Evolutionary conservation across 2,888 invertebrate genomes (phyloP).

Genomic region (Cheilosia soror): DNA sequence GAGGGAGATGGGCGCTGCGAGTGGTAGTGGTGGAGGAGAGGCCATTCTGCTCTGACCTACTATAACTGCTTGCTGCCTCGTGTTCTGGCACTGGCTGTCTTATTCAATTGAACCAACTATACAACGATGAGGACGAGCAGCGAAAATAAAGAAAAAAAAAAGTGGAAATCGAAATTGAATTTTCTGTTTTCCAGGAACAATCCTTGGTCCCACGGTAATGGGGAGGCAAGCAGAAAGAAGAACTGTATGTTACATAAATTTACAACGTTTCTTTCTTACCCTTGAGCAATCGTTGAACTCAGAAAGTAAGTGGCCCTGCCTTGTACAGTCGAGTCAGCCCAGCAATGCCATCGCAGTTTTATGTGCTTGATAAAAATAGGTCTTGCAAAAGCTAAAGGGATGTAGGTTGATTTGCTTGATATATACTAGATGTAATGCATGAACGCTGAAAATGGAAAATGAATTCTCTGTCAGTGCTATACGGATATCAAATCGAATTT

Average conservation of each 20-base stretch:
- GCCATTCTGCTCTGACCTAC: slow-evolving; percentile 43
- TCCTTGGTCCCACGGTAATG: not conserved
- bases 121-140: slow-evolving; percentile 30
- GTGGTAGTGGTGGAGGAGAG: no score
- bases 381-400: no score
- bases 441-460: no score
- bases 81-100: slow-evolving; percentile 24
- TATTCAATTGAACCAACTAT: slow-evolving; percentile 57
- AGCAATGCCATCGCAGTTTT: slow-evolving; percentile 2
- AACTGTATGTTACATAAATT: slow-evolving; percentile 34
- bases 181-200: slow-evolving; percentile 28
- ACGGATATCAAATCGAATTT: no score
- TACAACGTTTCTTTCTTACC: slow-evolving; percentile 37
- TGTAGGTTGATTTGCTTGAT: no score
- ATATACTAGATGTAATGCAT: no score
- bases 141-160: slow-evolving; percentile 27
- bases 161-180: slow-evolving; percentile 42
- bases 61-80: slow-evolving; percentile 6
- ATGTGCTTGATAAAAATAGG: not conserved
- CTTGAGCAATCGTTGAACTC: slow-evolving; percentile 59
- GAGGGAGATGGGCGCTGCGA: not conserved
- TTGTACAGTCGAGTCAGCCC: slow-evolving; percentile 25
- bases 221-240: slow-evolving; percentile 11
- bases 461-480: no score
- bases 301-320: slow-evolving; percentile 3